Evolutionary conservation across 37 sponge, comb jelly and placozoan species (phyloP).

Genomic region (Dysidea cf. avara): DNA sequence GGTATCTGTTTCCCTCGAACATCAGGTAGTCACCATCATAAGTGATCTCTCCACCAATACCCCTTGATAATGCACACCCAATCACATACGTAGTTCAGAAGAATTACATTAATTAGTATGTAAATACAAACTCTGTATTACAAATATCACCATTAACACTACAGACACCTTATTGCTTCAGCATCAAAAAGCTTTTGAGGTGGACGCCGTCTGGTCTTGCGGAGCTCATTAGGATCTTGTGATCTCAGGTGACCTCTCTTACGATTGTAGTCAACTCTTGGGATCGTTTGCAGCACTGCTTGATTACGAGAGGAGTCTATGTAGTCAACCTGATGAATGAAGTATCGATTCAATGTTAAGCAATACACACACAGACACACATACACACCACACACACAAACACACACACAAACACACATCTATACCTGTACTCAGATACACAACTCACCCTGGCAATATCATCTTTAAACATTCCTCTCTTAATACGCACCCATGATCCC

Average conservation of each 20-base stretch:
- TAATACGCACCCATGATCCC: constrained; percentile 94
- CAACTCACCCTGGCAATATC: constrained; percentile 89
- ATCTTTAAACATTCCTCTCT: constrained; percentile 89
- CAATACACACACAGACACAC: neutral
- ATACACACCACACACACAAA: neutral
- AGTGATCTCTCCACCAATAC: constrained; percentile 73
- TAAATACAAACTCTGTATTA: neutral
- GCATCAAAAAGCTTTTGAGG: constrained; percentile 85
- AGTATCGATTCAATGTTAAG: neutral
- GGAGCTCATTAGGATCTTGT: constrained; percentile 23
- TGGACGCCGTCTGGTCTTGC: constrained; percentile 50
- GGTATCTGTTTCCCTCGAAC: constrained; percentile 89
- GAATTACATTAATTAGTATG: neutral
- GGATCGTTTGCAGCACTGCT: constrained; percentile 84
- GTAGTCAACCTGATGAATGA: constrained; percentile 66
- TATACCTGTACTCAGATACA: no score
- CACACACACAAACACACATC: no score
- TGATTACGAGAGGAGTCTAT: constrained; percentile 79
- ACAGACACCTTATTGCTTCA: constrained; percentile 74
- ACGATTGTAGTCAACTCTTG: constrained; percentile 88
- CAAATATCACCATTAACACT: neutral
- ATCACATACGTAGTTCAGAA: neutral
- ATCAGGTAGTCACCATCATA: constrained; percentile 85
- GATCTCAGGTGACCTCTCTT: constrained; percentile 59
- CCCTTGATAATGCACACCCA: constrained; percentile 17